Base-by-base conservation (phyloP, 2,888 invertebrate species). In the Lysandra bellargus region DNA sequence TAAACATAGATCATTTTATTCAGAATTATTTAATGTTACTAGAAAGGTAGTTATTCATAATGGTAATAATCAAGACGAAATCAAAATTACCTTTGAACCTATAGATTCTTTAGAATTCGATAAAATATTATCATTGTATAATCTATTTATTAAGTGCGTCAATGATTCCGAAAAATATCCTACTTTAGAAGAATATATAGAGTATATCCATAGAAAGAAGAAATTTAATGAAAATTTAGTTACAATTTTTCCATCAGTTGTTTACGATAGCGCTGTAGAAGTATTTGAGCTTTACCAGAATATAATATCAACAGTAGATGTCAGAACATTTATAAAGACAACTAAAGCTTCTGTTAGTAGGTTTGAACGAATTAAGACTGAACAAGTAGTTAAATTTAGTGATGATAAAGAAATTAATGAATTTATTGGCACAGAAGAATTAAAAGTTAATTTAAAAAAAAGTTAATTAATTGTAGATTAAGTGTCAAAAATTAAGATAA, bases 1-100 rank as follows among this genome's bases (percentile, higher is more conserved):
- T 57, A 57, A 83, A 82, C 83, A 83, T 49, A 86, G 82, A 74
- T 85, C 85, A 44, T 87, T 85, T 80, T 87, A 87, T 79, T 82
- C 82, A 6, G 83, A 83, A 80, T 79, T 86, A 64, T 78, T 83
- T 1, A 81, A 83, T 2, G 80, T 60, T 40, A 81, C 82, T 60
- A 84, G 76, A n/a, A 83, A 83, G 81, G 83, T 83, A 75, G 80
- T 84, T 6, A 84, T 85, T 23, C 81, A 57, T 17, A 79, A 84
- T 60, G 78, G 49, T n/a, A 81, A 83, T 72, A 80, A 82, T 60
- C 80, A 82, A 78, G 78, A 81, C 78, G 81, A 82, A 80, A 80
- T 85, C 33, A 64, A 81, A 75, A 74, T 85, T 1, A 78, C 80
- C 0, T 84, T 81, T 76, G 83, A 84, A 9, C 64, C 81, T 4